phyloP scores from a whole-genome alignment of 2,113 vertebrate species.

The Hymenochirus boettgeri region DNA sequence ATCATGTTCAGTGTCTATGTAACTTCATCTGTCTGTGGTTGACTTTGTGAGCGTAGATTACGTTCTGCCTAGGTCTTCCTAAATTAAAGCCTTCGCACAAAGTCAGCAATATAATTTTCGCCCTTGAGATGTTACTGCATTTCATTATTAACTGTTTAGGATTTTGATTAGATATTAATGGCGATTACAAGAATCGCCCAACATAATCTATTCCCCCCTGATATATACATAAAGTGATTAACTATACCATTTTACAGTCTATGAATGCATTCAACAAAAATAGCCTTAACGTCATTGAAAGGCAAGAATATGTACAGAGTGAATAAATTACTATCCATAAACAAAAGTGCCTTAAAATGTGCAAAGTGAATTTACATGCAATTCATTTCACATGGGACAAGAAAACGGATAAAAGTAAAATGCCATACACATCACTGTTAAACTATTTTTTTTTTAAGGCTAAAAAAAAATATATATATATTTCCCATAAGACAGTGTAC shows the following conservation, averaged over 20 bases:
- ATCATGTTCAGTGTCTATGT: too few species aligned
- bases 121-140: too few species aligned
- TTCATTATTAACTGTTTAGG: too few species aligned
- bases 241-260: conserved; percentile 61
- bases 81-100: too few species aligned
- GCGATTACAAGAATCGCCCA: not conserved
- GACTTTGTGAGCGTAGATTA: too few species aligned
- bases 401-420: conserved; percentile 57
- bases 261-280: conserved; percentile 67
- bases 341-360: conserved; percentile 80
- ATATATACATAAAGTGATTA: conserved; percentile 11
- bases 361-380: conserved; percentile 76
- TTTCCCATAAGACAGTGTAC: conserved; percentile 82
- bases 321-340: conserved; percentile 70
- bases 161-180: too few species aligned
- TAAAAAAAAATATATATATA: conserved; percentile 66
- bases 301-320: conserved; percentile 82
- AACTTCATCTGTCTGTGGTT: too few species aligned
- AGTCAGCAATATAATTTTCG: too few species aligned
- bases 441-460: conserved; percentile 58
- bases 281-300: conserved; percentile 55
- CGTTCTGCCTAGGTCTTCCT: too few species aligned
- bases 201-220: not conserved
- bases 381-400: conserved; percentile 64
- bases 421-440: conserved; percentile 25